These are phyloP conservation scores for Ptychoptera albimana DNA, from an alignment of 2,888 invertebrate genomes.

Conservation along the genomic window DNA sequence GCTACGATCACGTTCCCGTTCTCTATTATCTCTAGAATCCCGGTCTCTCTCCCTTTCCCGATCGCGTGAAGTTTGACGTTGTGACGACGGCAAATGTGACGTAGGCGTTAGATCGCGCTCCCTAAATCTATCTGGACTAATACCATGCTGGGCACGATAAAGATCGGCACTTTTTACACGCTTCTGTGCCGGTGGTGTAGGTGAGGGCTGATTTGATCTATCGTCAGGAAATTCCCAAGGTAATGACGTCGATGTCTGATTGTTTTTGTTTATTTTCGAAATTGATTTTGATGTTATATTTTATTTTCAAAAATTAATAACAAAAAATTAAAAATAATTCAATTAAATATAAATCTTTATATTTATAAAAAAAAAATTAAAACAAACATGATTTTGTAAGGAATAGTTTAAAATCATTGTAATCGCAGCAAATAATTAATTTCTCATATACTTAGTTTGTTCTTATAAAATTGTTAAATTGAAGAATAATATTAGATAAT, in stretches of 20 bases:
- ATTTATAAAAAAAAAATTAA: background rate
- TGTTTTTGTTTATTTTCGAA: slow-evolving; percentile 13
- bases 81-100: slow-evolving; percentile 24
- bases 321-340: too few species aligned
- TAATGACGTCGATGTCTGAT: slow-evolving; percentile 40
- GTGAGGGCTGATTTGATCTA: slow-evolving; percentile 35
- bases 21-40: slow-evolving; percentile 10
- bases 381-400: background rate
- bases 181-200: slow-evolving; percentile 46
- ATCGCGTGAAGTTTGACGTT: slow-evolving; percentile 25
- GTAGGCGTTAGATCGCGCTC: slow-evolving; percentile 17
- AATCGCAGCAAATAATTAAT: too few species aligned
- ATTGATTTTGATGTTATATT: background rate
- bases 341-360: too few species aligned
- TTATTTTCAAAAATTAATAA: background rate
- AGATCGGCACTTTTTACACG: slow-evolving; percentile 54
- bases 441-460: too few species aligned
- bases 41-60: slow-evolving; percentile 18
- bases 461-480: too few species aligned
- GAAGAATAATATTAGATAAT: too few species aligned
- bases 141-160: slow-evolving; percentile 43
- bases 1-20: slow-evolving; percentile 36
- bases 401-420: too few species aligned
- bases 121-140: slow-evolving; percentile 29
- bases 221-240: slow-evolving; percentile 44